Conservation (phyloP, 2,797 vertebrate genomes). For the Australoheros facetus region DNA sequence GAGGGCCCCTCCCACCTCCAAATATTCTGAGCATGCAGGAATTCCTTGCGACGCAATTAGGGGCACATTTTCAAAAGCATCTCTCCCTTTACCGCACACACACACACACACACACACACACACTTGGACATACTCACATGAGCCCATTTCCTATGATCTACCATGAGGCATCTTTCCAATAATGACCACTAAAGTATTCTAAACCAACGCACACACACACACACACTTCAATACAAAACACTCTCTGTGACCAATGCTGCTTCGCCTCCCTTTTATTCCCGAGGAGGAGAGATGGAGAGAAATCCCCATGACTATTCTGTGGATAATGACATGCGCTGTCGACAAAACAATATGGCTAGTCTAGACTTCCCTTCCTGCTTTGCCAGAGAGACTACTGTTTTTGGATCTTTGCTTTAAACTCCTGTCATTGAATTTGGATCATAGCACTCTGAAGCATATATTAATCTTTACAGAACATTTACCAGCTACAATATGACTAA, state of each 20-base stretch:
- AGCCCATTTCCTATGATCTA: constrained; percentile 35
- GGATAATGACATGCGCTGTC: constrained; percentile 73
- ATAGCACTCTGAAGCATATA: not conserved
- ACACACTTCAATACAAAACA: constrained; percentile 59
- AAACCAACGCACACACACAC: constrained; percentile 50
- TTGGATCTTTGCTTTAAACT: constrained; percentile 48
- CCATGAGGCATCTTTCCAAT: constrained; percentile 46
- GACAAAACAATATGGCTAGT: constrained; percentile 70
- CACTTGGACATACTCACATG: constrained; percentile 21
- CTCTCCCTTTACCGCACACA: constrained; percentile 38
- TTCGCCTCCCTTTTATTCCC: constrained; percentile 55
- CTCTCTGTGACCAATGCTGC: constrained; percentile 66
- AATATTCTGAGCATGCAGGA: constrained; percentile 82
- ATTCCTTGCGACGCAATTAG: constrained; percentile 80
- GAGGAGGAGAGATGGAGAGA: constrained; percentile 57
- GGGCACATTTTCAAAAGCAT: constrained; percentile 55
- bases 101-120: constrained; percentile 21
- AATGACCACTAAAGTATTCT: constrained; percentile 47
- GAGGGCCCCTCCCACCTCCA: constrained; percentile 78
- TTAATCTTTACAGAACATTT: constrained; percentile 9
- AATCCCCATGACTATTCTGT: constrained; percentile 58
- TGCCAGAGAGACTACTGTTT: constrained; percentile 47
- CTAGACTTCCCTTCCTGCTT: constrained; percentile 71
- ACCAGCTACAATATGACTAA: not conserved
- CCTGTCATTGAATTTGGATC: constrained; percentile 19